Evolutionary conservation across 53 echinoderm and acorn worm genomes (phyloP).

Genomic region (Zoroaster sp.): DNA sequence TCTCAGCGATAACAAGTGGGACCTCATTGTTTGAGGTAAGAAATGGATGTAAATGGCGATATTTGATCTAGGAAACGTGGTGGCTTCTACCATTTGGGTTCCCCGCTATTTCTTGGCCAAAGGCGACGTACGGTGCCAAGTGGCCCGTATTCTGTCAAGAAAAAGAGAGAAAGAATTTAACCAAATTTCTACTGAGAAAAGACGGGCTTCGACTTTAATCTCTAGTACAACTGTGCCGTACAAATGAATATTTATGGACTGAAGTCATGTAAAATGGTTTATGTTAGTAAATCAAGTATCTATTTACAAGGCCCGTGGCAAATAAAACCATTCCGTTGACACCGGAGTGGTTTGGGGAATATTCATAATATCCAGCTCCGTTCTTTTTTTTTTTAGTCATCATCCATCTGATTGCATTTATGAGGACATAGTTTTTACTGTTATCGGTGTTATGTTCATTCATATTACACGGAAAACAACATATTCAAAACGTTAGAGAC

Average conservation of each 20-base stretch:
- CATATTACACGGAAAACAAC: too few relatives aligned
- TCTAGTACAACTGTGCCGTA: too few relatives aligned
- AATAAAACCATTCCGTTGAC: background rate
- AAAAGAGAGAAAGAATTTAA: background rate
- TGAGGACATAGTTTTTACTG: background rate
- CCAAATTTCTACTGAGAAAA: too few relatives aligned
- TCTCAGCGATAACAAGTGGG: background rate
- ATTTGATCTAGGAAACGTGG: background rate
- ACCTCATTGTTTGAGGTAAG: slow-evolving; percentile 15
- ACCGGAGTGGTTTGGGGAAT: background rate
- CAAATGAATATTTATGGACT: background rate
- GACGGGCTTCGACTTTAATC: background rate
- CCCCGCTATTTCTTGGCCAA: background rate
- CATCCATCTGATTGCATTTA: background rate
- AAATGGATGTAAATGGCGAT: slow-evolving; percentile 40
- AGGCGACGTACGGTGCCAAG: slow-evolving; percentile 25
- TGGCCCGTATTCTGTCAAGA: slow-evolving; percentile 6
- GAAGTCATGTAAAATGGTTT: background rate
- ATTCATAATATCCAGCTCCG: background rate
- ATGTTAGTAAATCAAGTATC: background rate
- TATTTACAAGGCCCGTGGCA: background rate
- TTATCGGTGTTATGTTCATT: too few relatives aligned
- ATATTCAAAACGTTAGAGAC: too few relatives aligned
- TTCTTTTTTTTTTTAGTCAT: background rate
- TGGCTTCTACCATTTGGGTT: background rate